These are phyloP conservation scores for Sphaerophoria taeniata DNA, from an alignment of 2,888 invertebrate species.

Conservation along the genomic window DNA sequence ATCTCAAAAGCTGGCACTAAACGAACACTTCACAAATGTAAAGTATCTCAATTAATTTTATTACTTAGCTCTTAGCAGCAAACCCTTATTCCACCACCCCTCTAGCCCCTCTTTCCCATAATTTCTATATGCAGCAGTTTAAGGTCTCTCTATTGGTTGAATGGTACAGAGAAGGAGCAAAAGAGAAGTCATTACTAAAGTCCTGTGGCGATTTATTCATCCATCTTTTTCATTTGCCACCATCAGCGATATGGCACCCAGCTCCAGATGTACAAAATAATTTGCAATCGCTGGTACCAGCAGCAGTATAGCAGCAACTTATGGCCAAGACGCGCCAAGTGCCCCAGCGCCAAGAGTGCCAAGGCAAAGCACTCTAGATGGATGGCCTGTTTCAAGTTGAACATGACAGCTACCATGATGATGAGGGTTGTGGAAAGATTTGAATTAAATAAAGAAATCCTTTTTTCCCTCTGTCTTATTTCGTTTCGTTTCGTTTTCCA, in stretches of 20 bases:
- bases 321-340: slow-evolving; percentile 43
- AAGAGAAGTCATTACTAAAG: slow-evolving; percentile 70
- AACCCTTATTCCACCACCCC: slow-evolving; percentile 10
- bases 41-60: slow-evolving; percentile 75
- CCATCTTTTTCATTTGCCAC: slow-evolving; percentile 54
- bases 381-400: slow-evolving; percentile 68
- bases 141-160: not conserved
- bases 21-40: slow-evolving; percentile 73
- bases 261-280: not conserved
- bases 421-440: slow-evolving; percentile 70
- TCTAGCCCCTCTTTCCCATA: not conserved
- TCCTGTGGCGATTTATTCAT: slow-evolving; percentile 73
- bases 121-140: not conserved
- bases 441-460: slow-evolving; percentile 70
- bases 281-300: not conserved
- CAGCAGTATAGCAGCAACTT: slow-evolving; percentile 13
- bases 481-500: slow-evolving; percentile 2
- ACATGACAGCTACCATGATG: slow-evolving; percentile 73
- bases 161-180: not conserved
- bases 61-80: slow-evolving; percentile 72
- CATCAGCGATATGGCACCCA: slow-evolving; percentile 1
- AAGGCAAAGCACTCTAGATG: slow-evolving; percentile 50
- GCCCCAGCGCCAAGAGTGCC: too few species aligned
- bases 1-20: slow-evolving; percentile 67
- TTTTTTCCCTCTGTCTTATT: slow-evolving; percentile 12